Evolutionary conservation across 2,113 vertebrate genomes (phyloP), one percentile per base, ranked within the genome.

Genomic region (Theristicus caerulescens): DNA sequence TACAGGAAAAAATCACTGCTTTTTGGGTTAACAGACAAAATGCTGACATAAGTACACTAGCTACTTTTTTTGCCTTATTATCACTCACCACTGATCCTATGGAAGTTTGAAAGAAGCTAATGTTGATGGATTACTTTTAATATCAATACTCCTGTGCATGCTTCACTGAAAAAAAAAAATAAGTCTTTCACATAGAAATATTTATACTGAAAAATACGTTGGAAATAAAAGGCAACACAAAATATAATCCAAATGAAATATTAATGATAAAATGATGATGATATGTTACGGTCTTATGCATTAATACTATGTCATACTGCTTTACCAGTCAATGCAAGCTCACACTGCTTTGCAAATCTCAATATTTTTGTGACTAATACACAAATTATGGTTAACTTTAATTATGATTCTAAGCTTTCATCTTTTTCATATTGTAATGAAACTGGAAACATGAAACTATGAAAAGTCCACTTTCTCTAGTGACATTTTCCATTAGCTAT

Each of bases 231-330:
- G 49, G 74, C 77, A 97, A 94, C 64, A 79, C 6, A 93, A 90
- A 97, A 92, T 81, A 88, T 47, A 94, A 92, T n/a, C 32, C 42
- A 87, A 86, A 97, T 85, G 7, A 94, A 97, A 88, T 72, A 92
- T 52, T 91, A 94, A 94, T 95, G 94, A 86, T 64, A 59, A 90
- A 88, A 96, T 97, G 95, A 90, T 92, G 47, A 96, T 93, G 93
- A 61, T 79, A 81, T 86, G 86, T 90, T 94, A 76, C 4, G 3
- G 66, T 76, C 49, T 80, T 91, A 66, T 4, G 81, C 84, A 94
- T 91, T 80, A 80, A 80, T 95, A 91, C 93, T 91, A 71, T 26
- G 66, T 82, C 94, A 96, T 93, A 95, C 94, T 95, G 94, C 90
- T 96, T 93, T 76, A 93, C 90, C 77, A 76, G 70, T 52, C 67